Percentiles rank a stretch among this genome's conserved stretches.
phyloP scores from a whole-genome alignment of 2,797 vertebrate genomes.

The Manis crassicaudata region DNA sequence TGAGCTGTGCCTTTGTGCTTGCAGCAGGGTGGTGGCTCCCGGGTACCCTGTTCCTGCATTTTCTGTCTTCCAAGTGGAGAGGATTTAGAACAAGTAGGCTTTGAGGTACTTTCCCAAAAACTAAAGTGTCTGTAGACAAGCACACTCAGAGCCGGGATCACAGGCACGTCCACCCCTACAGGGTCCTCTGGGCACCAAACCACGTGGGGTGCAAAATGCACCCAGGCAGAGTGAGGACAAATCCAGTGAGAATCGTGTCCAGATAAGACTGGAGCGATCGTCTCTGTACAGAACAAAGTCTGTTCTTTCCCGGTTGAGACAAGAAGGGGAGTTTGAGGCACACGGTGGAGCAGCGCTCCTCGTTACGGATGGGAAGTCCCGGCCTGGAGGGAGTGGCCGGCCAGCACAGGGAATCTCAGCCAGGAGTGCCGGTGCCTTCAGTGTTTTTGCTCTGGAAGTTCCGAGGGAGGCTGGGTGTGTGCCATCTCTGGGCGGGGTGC shows the following conservation, averaged over 20 bases:
- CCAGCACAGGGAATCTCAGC: background rate
- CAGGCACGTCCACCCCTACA: background rate
- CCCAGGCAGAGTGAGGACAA: background rate
- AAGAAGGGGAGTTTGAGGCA: background rate
- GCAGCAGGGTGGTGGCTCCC: background rate
- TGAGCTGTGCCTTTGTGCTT: background rate
- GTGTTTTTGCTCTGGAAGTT: background rate
- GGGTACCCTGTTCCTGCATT: background rate
- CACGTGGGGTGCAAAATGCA: background rate
- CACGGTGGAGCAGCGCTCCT: background rate
- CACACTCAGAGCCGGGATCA: background rate
- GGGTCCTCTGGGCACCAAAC: background rate
- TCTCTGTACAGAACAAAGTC: background rate
- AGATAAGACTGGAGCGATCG: background rate
- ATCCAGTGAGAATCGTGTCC: background rate
- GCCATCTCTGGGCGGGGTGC: background rate
- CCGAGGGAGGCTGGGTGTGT: background rate
- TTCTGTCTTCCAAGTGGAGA: background rate
- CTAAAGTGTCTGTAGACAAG: too few species aligned
- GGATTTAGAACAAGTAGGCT: background rate
- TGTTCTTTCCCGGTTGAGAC: background rate
- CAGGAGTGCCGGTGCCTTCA: background rate
- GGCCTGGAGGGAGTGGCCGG: rapidly evolving
- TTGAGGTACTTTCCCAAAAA: background rate
- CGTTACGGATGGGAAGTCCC: background rate